phyloP scores from a whole-genome alignment of 2,113 vertebrate species.

The Carollia perspicillata region DNA sequence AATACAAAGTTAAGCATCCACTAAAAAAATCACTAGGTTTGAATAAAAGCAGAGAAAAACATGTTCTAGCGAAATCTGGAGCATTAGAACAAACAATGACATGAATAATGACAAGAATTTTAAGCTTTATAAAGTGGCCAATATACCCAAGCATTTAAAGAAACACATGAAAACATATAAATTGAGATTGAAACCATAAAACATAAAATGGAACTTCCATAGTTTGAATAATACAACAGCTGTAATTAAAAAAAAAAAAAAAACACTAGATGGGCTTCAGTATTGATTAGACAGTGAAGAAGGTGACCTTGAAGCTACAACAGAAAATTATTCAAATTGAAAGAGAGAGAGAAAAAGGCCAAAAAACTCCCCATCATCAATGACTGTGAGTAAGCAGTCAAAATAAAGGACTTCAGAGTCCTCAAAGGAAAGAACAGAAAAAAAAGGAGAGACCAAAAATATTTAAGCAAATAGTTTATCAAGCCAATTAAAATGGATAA shows the following conservation, averaged over 20 bases:
- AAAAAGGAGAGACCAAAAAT: not conserved
- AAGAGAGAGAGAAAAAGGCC: not conserved
- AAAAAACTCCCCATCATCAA: not conserved
- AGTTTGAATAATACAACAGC: not conserved
- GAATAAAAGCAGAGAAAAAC: not conserved
- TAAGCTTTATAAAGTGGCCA: not conserved
- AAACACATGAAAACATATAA: not conserved
- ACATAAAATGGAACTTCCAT: not conserved
- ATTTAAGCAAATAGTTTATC: not conserved
- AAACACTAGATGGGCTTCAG: not conserved
- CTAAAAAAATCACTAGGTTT: not conserved
- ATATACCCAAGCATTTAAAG: not conserved
- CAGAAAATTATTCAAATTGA: not conserved
- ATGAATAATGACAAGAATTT: not conserved
- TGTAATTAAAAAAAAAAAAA: not conserved
- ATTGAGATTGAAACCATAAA: not conserved
- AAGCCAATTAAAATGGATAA: not conserved
- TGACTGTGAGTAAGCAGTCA: not conserved
- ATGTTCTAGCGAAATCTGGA: not conserved
- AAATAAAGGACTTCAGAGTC: not conserved
- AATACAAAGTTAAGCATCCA: not conserved
- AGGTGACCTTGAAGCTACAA: not conserved
- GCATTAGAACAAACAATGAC: not conserved
- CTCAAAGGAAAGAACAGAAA: not conserved
- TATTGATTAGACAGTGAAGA: not conserved